Evolutionary conservation across 2,113 vertebrate species (phyloP), one percentile per base, ranked within the genome.

Genomic region (Ophthalmolycus amberensis): DNA sequence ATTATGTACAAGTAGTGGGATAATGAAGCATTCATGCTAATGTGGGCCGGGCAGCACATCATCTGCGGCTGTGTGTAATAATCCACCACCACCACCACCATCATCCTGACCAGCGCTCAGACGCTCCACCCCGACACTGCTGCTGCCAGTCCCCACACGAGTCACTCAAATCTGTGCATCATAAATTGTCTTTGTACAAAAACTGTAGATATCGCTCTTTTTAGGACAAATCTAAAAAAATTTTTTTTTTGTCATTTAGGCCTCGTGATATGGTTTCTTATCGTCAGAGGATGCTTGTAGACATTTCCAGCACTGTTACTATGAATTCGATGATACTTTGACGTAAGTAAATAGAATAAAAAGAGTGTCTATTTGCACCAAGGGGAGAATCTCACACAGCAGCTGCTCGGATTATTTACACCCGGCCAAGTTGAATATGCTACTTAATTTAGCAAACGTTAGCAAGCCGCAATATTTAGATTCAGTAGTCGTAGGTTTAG

Each of bases 1-100:
- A 96, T 96, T 95, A 96, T 94, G 93, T 95, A 95, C 95, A 94
- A 95, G 94, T 91, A 92, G 88, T 87, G 91, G 91, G 93, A 95
- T 96, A 96, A 96, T 95, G 95, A 96, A 94, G 95, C 94, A 92
- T 95, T 93, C 92, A 94, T 95, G 94, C 93, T 95, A 95, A 95
- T 95, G 95, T 92, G 69, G 88, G 83, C 85, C 65, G 65, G 78
- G 85, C 86, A 85, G 88, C 88, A 88, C 91, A 93, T 95, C 90
- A 93, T 95, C 93, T 90, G 90, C 25, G 75, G 80, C 82, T 84
- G 81, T 92, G 89, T 89, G 93, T 92, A 93, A 95, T 95, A 25
- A 25, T 25, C 25, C 25, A 25, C 88, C 86, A 90, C 85, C 77
- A 75, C 50, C 85, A 16, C 44, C 44, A 48, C 15, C 86, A 89